A percentile compares a stretch with the other conserved stretches of the same genome.
phyloP scores from a whole-genome alignment of 2,797 vertebrate species.

The Sternotherus odoratus region DNA sequence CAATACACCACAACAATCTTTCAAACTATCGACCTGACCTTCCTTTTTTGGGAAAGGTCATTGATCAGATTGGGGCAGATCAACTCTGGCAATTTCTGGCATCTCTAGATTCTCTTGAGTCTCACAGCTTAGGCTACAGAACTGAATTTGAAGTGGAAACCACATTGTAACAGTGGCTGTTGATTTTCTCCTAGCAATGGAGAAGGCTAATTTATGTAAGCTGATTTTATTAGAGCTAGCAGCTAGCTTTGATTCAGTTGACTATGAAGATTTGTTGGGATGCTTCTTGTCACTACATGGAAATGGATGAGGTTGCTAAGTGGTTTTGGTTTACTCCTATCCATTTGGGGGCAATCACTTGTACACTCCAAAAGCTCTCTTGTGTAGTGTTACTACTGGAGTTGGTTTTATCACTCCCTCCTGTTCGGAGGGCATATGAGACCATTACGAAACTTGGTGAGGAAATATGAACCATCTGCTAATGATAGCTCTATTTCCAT shows the following conservation, averaged over 20 bases:
- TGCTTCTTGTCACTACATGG: neutral
- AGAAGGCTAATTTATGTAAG: neutral
- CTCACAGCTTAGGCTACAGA: neutral
- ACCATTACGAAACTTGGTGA: neutral
- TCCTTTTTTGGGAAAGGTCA: neutral
- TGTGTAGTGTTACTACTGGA: neutral
- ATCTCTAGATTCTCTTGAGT: neutral
- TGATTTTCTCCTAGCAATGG: neutral
- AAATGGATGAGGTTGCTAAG: neutral
- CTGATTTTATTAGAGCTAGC: neutral
- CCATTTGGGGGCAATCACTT: neutral
- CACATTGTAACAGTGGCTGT: neutral
- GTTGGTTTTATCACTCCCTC: neutral
- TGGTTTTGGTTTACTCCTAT: neutral
- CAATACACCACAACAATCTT: neutral
- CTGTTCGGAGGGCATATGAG: neutral
- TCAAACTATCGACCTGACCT: neutral
- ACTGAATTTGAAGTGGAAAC: neutral
- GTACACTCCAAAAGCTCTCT: neutral
- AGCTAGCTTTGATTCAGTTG: neutral
- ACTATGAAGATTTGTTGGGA: neutral
- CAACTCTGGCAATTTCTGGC: neutral
- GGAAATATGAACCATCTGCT: neutral
- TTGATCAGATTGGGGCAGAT: neutral
- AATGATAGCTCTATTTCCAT: neutral